Evolutionary conservation across 2,888 invertebrate species (phyloP).

Genomic region (Spodoptera picta): DNA sequence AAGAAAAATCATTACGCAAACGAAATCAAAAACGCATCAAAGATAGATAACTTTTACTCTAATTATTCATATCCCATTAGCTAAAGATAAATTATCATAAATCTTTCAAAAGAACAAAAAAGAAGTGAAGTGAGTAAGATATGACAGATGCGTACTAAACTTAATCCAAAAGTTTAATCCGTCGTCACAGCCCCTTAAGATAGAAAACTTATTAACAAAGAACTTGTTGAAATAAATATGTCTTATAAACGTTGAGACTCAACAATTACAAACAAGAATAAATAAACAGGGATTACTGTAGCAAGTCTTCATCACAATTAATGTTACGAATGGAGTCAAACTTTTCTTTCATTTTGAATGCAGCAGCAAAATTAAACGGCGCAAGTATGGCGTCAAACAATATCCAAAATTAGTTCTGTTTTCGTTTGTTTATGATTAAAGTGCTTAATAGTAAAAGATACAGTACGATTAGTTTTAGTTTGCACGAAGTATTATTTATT

Average conservation of each 20-base stretch:
- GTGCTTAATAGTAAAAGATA: too few species aligned
- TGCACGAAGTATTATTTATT: too few species aligned
- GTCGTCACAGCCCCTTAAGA: neutral
- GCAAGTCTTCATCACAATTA: slow-evolving; percentile 33
- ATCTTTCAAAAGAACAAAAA: slow-evolving; percentile 8
- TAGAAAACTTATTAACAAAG: slow-evolving; percentile 16
- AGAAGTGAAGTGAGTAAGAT: slow-evolving; percentile 7
- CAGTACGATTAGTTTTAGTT: too few species aligned
- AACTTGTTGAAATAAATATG: slow-evolving; percentile 38
- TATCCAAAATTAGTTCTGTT: neutral
- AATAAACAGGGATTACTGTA: slow-evolving; percentile 33
- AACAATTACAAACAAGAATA: slow-evolving; percentile 37
- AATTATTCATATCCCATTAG: neutral
- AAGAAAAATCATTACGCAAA: neutral
- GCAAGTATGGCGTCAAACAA: neutral
- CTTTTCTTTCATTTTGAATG: slow-evolving; percentile 19
- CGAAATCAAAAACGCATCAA: neutral
- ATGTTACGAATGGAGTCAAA: slow-evolving; percentile 41
- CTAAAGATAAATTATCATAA: neutral
- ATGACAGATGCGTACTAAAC: slow-evolving; percentile 8
- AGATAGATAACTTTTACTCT: neutral
- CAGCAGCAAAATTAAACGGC: slow-evolving; percentile 3
- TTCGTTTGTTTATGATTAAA: too few species aligned
- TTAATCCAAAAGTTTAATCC: slow-evolving; percentile 22
- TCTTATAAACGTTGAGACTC: slow-evolving; percentile 24